Conservation (phyloP, 2,797 vertebrate species). For the Lates japonicus region DNA sequence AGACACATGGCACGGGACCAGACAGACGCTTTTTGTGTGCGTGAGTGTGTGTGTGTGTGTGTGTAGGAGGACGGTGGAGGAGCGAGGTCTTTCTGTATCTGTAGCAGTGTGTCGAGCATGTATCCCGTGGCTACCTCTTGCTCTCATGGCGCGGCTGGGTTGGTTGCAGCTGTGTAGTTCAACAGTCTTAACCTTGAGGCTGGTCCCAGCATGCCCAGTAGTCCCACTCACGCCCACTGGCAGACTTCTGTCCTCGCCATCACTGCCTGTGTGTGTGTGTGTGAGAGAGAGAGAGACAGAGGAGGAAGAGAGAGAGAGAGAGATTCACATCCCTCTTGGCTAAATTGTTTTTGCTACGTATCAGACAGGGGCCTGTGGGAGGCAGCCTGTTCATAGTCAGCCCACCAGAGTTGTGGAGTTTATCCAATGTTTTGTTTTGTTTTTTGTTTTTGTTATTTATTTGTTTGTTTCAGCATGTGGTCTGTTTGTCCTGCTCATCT, state of each 20-base stretch:
- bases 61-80: conserved; percentile 32
- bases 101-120: conserved; percentile 56
- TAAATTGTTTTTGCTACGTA: conserved; percentile 79
- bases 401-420: conserved; percentile 68
- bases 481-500: conserved; percentile 5
- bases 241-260: conserved; percentile 71
- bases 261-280: conserved; percentile 8
- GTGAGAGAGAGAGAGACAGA: no score
- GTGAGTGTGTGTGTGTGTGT: conserved; percentile 40
- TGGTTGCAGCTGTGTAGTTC: conserved; percentile 82
- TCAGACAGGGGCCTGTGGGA: conserved; percentile 79
- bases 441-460: conserved; percentile 38
- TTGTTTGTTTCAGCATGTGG: conserved; percentile 45
- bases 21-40: conserved; percentile 66
- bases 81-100: conserved; percentile 47
- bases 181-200: conserved; percentile 76
- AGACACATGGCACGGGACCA: conserved; percentile 84
- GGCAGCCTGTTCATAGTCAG: conserved; percentile 72
- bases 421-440: conserved; percentile 69
- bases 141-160: conserved; percentile 55
- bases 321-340: conserved; percentile 72
- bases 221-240: conserved; percentile 73
- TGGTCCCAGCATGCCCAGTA: conserved; percentile 74
- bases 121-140: conserved; percentile 47
- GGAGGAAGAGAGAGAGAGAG: conserved; percentile 31